Base-by-base conservation (phyloP, 2,888 invertebrate species). In the Cosmopolites sordidus region DNA sequence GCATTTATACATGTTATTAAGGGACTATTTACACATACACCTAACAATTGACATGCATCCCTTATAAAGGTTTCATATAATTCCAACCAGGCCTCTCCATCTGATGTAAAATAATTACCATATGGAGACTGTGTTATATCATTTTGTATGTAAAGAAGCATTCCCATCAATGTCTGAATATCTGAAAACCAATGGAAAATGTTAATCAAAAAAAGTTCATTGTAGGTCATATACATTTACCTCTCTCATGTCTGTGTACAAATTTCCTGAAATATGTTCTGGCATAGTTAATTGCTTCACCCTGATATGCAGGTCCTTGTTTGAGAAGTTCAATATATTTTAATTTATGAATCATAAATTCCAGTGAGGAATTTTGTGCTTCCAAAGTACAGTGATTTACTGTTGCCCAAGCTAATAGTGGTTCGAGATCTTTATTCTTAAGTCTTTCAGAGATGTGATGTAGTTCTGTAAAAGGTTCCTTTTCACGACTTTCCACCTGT, bases 1-100 rank as follows among this genome's bases (percentile, higher is more conserved):
- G 96, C 94, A 70, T 90, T 86, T 61, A 96, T 86, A 60, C 93
- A 93, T 62, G 94, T 92, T 54, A 92, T 89, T 49, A 98, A 80
- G 17, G 96, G 92, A 65, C 91, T 92, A 66, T 91, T 89, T 44
- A 89, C 87, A 65, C 89, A 94, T 62, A 97, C 82, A 0, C 94
- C 93, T 60, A 96, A 79, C 51, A 96, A 78, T 51, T 88, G 82
- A 75, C 97, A 97, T 12, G 97, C 92, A 75, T 97, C 97, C 65
- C 87, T 83, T 18, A 92, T 84, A 73, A 97, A 98, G 60, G 90
- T 82, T 70, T 96, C 96, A 60, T 88, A 86, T 14, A 91, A 87
- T 68, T 93, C 92, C 68, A 83, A 75, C 91, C 92, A 92, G 67
- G 88, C 80, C 52, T 85, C 84, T 9, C 84, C 80, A 63, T 87